Evolutionary conservation across 2,888 invertebrate genomes (phyloP).

Genomic region (Cerceris ruficornis): DNA sequence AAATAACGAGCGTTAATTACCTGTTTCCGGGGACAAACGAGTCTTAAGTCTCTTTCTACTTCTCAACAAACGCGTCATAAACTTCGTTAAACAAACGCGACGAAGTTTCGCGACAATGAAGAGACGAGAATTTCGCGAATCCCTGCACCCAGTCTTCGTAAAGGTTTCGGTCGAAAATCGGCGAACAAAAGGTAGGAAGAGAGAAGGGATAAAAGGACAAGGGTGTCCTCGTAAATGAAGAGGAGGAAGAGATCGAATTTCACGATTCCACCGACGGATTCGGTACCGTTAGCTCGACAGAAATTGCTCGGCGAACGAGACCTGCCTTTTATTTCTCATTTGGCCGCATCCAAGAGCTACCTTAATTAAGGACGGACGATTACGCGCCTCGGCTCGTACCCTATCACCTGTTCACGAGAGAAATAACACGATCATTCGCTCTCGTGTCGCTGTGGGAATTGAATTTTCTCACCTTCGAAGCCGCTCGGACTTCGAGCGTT

Average conservation of each 20-base stretch:
- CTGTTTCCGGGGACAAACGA: slow-evolving; percentile 36
- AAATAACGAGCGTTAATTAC: slow-evolving; percentile 54
- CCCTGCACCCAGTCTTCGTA: not conserved
- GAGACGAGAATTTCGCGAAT: not conserved
- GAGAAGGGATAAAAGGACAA: not conserved
- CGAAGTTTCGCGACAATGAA: not conserved
- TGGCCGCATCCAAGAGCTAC: slow-evolving; percentile 27
- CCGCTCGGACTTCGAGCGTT: not conserved
- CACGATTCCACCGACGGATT: slow-evolving; percentile 55
- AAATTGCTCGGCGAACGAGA: slow-evolving; percentile 46
- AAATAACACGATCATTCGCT: slow-evolving; percentile 4
- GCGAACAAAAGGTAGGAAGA: not conserved
- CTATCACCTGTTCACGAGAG: slow-evolving; percentile 29
- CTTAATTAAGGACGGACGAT: slow-evolving; percentile 60
- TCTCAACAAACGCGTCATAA: not conserved
- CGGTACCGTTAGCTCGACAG: slow-evolving; percentile 61
- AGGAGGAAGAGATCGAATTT: slow-evolving; percentile 56
- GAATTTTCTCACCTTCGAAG: not conserved
- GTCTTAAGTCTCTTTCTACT: not conserved
- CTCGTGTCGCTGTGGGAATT: not conserved
- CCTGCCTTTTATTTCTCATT: slow-evolving; percentile 40
- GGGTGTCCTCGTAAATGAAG: slow-evolving; percentile 53
- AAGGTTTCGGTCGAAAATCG: not conserved
- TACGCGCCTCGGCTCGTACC: slow-evolving; percentile 19
- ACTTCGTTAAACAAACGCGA: not conserved